Evolutionary conservation across 2,888 invertebrate species (phyloP).

Genomic region (Lacanobia wlatinum): DNA sequence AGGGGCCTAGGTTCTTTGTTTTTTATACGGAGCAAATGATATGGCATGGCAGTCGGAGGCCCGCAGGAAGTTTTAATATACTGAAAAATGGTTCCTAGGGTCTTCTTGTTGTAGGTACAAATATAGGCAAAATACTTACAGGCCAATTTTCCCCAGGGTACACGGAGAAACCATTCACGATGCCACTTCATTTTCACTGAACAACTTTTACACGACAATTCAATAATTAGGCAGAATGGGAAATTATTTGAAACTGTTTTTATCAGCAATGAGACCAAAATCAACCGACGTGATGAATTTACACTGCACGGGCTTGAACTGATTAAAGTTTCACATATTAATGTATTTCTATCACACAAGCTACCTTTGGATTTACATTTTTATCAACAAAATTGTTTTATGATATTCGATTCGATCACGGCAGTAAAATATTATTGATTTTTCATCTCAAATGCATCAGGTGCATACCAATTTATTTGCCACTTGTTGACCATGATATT

Average conservation of each 20-base stretch:
- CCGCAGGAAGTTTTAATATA: too few relatives aligned
- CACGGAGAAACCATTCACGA: slow-evolving; percentile 79
- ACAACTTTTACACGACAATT: background rate
- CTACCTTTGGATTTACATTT: slow-evolving; percentile 31
- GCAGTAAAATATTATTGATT: background rate
- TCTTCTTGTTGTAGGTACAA: too few relatives aligned
- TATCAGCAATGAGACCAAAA: background rate
- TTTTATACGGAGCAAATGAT: too few relatives aligned
- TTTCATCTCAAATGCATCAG: slow-evolving; percentile 2
- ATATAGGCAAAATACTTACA: slow-evolving; percentile 75
- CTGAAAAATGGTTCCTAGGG: too few relatives aligned
- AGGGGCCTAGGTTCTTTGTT: too few relatives aligned
- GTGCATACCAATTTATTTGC: background rate
- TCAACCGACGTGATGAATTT: background rate
- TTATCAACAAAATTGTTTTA: background rate
- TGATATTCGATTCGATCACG: background rate
- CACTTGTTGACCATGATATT: background rate
- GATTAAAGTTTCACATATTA: background rate
- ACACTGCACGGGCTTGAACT: background rate
- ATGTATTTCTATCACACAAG: background rate
- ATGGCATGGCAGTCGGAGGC: too few relatives aligned
- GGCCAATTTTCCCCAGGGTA: slow-evolving; percentile 91
- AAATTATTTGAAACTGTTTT: background rate
- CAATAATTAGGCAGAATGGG: background rate
- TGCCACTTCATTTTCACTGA: slow-evolving; percentile 57